Percentiles rank a stretch among this genome's conserved stretches.
phyloP scores from a whole-genome alignment of 2,113 vertebrate genomes.

The Paralichthys olivaceus region DNA sequence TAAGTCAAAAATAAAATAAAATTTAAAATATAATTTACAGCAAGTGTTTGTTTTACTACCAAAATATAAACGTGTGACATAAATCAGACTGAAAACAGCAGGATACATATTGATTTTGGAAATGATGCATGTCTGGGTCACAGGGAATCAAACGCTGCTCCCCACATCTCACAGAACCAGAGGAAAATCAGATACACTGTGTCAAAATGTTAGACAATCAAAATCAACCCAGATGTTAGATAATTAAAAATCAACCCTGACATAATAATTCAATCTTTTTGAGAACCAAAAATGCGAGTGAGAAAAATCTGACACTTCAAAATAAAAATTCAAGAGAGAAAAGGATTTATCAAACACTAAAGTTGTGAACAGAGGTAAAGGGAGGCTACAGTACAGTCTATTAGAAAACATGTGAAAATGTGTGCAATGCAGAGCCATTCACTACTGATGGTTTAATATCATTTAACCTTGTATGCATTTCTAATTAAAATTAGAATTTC shows the following conservation, averaged over 20 bases:
- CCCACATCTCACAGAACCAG: not conserved
- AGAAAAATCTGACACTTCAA: not conserved
- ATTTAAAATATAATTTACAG: slow-evolving; percentile 64
- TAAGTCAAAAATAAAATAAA: slow-evolving; percentile 17
- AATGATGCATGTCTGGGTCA: slow-evolving; percentile 19
- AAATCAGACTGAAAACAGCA: slow-evolving; percentile 49
- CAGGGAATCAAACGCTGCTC: not conserved
- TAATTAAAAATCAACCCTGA: slow-evolving; percentile 10
- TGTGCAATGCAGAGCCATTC: slow-evolving; percentile 27
- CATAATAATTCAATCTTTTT: not conserved
- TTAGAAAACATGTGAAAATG: slow-evolving; percentile 28
- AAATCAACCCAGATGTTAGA: slow-evolving; percentile 20
- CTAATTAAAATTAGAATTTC: slow-evolving; percentile 1
- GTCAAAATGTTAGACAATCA: not conserved
- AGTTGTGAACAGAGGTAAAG: slow-evolving; percentile 36
- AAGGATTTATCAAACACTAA: slow-evolving; percentile 19
- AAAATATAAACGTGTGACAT: slow-evolving; percentile 62
- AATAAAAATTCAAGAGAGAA: not conserved
- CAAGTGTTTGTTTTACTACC: slow-evolving; percentile 41
- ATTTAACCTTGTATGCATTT: slow-evolving; percentile 14
- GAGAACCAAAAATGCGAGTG: not conserved
- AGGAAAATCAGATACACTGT: slow-evolving; percentile 8
- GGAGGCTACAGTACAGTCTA: slow-evolving; percentile 37
- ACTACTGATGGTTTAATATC: not conserved
- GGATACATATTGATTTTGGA: slow-evolving; percentile 33